Percentiles rank a stretch among this genome's conserved stretches.
Conservation (phyloP, 2,888 invertebrate genomes). For the Allygus modestus region DNA sequence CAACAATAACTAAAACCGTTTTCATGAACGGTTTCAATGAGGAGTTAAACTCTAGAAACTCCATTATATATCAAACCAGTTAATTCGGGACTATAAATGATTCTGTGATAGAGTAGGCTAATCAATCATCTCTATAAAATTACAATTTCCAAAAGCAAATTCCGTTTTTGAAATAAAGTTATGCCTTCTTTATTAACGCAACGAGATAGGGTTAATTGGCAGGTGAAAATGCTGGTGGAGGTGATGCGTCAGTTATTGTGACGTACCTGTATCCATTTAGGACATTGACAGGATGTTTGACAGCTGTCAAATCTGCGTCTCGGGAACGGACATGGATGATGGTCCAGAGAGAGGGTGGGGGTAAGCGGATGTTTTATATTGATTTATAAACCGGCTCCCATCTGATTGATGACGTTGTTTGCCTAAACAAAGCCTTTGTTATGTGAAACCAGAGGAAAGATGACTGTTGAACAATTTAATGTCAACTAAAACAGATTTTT, state of each 20-base stretch:
- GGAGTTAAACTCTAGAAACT: too few relatives aligned
- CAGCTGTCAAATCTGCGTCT: constrained; percentile 18
- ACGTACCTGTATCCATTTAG: background rate
- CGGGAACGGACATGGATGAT: background rate
- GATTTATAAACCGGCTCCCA: constrained; percentile 3
- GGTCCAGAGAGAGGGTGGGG: background rate
- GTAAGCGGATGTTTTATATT: constrained; percentile 45
- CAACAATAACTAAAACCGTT: too few relatives aligned
- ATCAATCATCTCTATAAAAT: too few relatives aligned
- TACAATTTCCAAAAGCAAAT: too few relatives aligned
- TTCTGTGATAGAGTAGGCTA: too few relatives aligned
- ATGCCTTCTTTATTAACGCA: too few relatives aligned
- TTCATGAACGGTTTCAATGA: too few relatives aligned
- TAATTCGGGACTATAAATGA: too few relatives aligned
- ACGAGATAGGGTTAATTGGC: too few relatives aligned
- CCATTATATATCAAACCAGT: too few relatives aligned
- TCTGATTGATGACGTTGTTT: constrained; percentile 38
- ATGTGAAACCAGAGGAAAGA: background rate
- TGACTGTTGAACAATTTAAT: background rate
- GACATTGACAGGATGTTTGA: constrained; percentile 29
- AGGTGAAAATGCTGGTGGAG: background rate
- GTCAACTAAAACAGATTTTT: background rate
- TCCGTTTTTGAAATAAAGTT: too few relatives aligned
- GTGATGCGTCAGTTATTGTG: background rate
- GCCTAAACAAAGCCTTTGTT: constrained; percentile 14